A percentile compares a stretch with the other conserved stretches of the same genome.
Evolutionary conservation across 2,113 vertebrate species (phyloP).

Genomic region (Oriolus oriolus): DNA sequence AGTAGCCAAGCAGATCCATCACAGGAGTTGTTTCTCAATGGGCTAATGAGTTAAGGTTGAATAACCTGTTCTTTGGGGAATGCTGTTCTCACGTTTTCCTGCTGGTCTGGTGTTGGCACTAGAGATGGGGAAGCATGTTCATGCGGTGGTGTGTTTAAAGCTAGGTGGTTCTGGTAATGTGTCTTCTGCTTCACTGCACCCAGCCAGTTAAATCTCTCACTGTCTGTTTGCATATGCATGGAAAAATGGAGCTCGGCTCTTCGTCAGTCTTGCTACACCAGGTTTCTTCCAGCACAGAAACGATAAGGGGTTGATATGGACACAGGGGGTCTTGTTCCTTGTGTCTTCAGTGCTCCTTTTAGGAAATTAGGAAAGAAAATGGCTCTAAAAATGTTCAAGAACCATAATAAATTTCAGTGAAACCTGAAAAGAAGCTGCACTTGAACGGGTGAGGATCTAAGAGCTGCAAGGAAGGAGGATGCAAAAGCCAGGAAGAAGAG

Average conservation of each 20-base stretch:
- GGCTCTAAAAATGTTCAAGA: background rate
- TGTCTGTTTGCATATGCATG: background rate
- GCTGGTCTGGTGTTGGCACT: background rate
- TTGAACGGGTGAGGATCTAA: background rate
- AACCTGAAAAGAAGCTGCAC: background rate
- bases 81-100: background rate
- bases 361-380: background rate
- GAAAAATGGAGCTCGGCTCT: background rate
- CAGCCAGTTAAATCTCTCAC: background rate
- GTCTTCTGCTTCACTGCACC: background rate
- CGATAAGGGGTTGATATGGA: background rate
- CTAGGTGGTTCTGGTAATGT: accelerated
- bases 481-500: background rate
- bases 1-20: background rate
- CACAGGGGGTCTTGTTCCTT: background rate
- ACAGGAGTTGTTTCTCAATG: background rate
- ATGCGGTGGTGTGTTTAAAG: background rate
- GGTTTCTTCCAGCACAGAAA: background rate
- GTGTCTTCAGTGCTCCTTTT: background rate
- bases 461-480: background rate
- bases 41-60: background rate
- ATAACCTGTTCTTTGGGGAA: background rate
- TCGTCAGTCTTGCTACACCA: accelerated
- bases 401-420: accelerated
- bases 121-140: accelerated